Percentiles rank a stretch among this genome's conserved stretches.
These are phyloP conservation scores for Eleutherodactylus coqui DNA, from an alignment of 2,797 vertebrate genomes.

Conservation along the genomic window DNA sequence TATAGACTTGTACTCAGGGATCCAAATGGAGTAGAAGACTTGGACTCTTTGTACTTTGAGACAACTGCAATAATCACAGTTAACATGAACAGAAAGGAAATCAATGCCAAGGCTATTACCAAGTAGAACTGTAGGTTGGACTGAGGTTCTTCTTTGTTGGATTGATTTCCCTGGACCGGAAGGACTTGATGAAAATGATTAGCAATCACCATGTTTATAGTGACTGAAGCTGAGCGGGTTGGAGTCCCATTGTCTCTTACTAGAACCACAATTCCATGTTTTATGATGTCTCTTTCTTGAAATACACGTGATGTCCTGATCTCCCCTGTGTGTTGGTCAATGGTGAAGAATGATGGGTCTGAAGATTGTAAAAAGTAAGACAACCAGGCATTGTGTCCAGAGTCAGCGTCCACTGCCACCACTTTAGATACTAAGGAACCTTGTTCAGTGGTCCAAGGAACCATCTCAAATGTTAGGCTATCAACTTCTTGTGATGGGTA, in stretches of 20 bases:
- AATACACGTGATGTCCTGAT: slow-evolving; percentile 51
- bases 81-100: slow-evolving; percentile 41
- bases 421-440: slow-evolving; percentile 44
- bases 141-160: neutral
- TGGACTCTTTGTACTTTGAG: slow-evolving; percentile 28
- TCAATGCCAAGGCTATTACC: slow-evolving; percentile 28
- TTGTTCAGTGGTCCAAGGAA: slow-evolving; percentile 39
- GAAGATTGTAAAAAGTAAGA: slow-evolving; percentile 36
- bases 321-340: slow-evolving; percentile 46
- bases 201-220: slow-evolving; percentile 32
- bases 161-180: slow-evolving; percentile 1
- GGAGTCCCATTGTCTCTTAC: slow-evolving; percentile 48
- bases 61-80: slow-evolving; percentile 39
- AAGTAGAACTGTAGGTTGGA: slow-evolving; percentile 37
- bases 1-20: slow-evolving; percentile 53
- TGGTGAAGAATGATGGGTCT: slow-evolving; percentile 45
- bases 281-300: slow-evolving; percentile 64
- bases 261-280: slow-evolving; percentile 65
- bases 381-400: slow-evolving; percentile 60
- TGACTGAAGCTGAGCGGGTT: slow-evolving; percentile 28
- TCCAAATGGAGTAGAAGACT: neutral
- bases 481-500: slow-evolving; percentile 49
- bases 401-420: slow-evolving; percentile 66
- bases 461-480: slow-evolving; percentile 42
- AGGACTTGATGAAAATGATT: slow-evolving; percentile 36